Conservation (phyloP, 2,888 invertebrate species). For the Drosophila sordidula region DNA sequence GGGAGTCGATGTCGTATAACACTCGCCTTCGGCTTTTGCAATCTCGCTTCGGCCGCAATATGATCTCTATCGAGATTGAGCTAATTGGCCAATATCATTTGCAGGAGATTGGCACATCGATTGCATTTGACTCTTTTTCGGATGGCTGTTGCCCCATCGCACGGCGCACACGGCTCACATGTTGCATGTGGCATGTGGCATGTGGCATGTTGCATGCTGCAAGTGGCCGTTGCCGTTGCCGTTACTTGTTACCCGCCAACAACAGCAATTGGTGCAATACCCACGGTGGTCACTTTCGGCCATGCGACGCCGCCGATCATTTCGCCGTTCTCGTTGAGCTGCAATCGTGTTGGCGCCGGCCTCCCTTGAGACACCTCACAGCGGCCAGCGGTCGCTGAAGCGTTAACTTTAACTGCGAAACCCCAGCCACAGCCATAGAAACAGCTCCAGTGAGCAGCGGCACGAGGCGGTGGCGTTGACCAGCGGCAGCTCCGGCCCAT, state of each 20-base stretch:
- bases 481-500: slow-evolving; percentile 28
- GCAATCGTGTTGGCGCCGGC: slow-evolving; percentile 40
- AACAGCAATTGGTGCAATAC: slow-evolving; percentile 53
- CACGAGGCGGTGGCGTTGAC: slow-evolving; percentile 14
- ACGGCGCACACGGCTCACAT: slow-evolving; percentile 1
- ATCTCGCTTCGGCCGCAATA: background rate
- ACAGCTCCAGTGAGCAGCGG: background rate
- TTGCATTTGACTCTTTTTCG: slow-evolving; percentile 50
- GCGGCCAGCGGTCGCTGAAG: slow-evolving; percentile 54
- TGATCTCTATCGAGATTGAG: slow-evolving; percentile 37
- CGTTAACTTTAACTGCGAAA: slow-evolving; percentile 52
- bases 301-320: slow-evolving; percentile 48
- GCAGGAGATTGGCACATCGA: slow-evolving; percentile 53
- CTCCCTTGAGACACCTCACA: slow-evolving; percentile 28
- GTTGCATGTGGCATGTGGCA: slow-evolving; percentile 50
- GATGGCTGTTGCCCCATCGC: slow-evolving; percentile 41
- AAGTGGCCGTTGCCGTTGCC: slow-evolving; percentile 38
- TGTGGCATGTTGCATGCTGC: slow-evolving; percentile 52
- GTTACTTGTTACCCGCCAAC: slow-evolving; percentile 31
- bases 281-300: slow-evolving; percentile 54
- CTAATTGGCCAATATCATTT: slow-evolving; percentile 45
- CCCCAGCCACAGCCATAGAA: background rate
- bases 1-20: too few relatives aligned
- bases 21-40: background rate
- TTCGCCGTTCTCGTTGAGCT: slow-evolving; percentile 67